Conservation (phyloP, 2,797 vertebrate species). For the Spinus pinus region DNA sequence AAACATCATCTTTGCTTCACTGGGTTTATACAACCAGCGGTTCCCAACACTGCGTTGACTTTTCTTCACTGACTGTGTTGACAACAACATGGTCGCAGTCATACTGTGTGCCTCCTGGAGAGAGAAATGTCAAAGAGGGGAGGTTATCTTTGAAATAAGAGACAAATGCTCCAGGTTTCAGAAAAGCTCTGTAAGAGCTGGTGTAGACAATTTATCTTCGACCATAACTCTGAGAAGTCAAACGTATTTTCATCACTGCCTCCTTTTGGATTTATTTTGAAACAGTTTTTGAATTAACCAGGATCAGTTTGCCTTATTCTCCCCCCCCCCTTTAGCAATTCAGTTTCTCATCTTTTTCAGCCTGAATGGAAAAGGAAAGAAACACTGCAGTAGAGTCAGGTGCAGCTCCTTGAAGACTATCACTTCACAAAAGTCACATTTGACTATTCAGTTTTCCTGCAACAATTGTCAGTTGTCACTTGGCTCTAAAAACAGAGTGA, state of each 20-base stretch:
- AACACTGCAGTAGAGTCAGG: background rate
- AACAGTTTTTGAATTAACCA: background rate
- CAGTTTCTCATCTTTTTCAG: background rate
- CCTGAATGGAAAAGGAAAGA: background rate
- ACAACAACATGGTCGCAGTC: constrained; percentile 90
- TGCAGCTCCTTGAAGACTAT: background rate
- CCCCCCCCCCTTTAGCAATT: background rate
- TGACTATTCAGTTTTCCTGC: background rate
- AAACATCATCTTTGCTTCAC: background rate
- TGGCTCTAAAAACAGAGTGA: background rate
- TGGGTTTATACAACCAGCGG: constrained; percentile 81
- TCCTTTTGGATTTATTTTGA: background rate
- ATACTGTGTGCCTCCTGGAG: constrained; percentile 88
- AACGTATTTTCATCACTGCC: background rate
- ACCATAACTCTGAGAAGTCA: background rate
- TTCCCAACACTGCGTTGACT: constrained; percentile 86
- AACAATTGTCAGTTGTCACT: background rate
- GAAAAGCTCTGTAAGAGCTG: background rate
- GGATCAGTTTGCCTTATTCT: background rate
- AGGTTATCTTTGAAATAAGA: background rate
- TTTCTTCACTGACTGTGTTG: constrained; percentile 80
- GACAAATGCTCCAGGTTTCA: background rate
- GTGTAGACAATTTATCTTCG: background rate
- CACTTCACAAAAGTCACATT: background rate
- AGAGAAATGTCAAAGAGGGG: background rate